Conservation (phyloP, 2,888 invertebrate genomes). For the Scaptomyza polygonia region DNA sequence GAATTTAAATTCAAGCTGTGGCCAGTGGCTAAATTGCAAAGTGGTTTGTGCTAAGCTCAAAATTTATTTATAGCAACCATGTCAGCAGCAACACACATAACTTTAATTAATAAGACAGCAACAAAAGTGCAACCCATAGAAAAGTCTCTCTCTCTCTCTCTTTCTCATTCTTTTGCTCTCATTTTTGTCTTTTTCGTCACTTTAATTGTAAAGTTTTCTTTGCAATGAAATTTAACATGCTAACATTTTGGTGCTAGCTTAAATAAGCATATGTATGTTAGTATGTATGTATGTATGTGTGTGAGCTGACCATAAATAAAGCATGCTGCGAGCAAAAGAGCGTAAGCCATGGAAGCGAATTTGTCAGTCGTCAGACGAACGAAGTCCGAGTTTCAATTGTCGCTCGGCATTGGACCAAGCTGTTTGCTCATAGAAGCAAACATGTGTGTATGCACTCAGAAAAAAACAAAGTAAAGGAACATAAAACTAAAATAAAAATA, state of each 20-base stretch:
- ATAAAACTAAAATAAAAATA: no score
- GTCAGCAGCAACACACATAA: slow-evolving; percentile 68
- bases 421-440: slow-evolving; percentile 7
- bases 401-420: neutral
- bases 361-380: slow-evolving; percentile 10
- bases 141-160: neutral
- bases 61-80: slow-evolving; percentile 58
- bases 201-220: slow-evolving; percentile 60
- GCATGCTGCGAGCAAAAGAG: slow-evolving; percentile 40
- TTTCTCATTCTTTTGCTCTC: no score
- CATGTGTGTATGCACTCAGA: neutral
- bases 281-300: slow-evolving; percentile 30
- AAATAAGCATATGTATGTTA: slow-evolving; percentile 20
- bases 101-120: slow-evolving; percentile 74
- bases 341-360: slow-evolving; percentile 18
- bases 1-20: slow-evolving; percentile 50
- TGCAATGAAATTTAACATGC: slow-evolving; percentile 52
- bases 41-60: slow-evolving; percentile 42
- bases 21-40: slow-evolving; percentile 21
- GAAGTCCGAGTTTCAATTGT: slow-evolving; percentile 13
- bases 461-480: neutral
- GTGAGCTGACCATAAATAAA: slow-evolving; percentile 51
- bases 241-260: slow-evolving; percentile 7
- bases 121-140: slow-evolving; percentile 35
- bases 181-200: slow-evolving; percentile 2